Base-by-base conservation (phyloP, 2,113 vertebrate genomes). In the Ascaphus truei region DNA sequence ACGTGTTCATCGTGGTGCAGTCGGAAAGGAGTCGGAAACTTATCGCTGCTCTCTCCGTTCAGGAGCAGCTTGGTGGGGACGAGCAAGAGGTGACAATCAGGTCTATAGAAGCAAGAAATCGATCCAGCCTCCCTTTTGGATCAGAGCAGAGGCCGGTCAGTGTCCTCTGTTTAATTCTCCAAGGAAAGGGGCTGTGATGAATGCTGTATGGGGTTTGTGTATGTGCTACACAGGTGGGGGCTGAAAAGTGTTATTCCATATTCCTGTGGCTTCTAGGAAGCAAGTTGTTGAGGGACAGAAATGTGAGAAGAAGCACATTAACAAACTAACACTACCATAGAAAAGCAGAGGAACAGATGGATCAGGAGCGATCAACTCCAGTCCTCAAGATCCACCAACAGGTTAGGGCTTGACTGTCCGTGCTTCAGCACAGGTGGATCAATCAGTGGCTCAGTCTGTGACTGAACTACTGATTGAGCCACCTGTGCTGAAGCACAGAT, bases 101-200 rank as follows among this genome's bases (percentile, higher is more conserved):
- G 20, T 69, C 41, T 60, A 29, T 71, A 71, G 67, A 71, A 71
- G 67, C 56, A 71, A 71, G 67, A 71, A 43, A 61, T 71, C 67
- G n/a, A 45, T 58, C 65, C 65, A 45, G 65, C 26, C 64, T 57
- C 64, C 64, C 37, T 39, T 57, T 48, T 48, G 65, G 53, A 41
- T 60, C 56, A 61, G 51, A 30, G 57, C 56, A 71, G 67, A 61
- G 67, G 57, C 67, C 57, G 67, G 67, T 71, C 47, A 71, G 67
- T 71, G 56, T 52, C 67, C 67, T 61, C 67, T 71, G 67, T 61
- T 69, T 69, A 5, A 37, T 69, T 22, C 43, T 68, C n/a, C 33
- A 52, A 56, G 16, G 41, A 69, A 52, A 61, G 31, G 56, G 31
- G 43, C 56, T 61, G 6, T 50, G 30, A 36, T 26, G 23, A 52